Evolutionary conservation across 2,888 invertebrate species (phyloP).

Genomic region (Biston stratarius): DNA sequence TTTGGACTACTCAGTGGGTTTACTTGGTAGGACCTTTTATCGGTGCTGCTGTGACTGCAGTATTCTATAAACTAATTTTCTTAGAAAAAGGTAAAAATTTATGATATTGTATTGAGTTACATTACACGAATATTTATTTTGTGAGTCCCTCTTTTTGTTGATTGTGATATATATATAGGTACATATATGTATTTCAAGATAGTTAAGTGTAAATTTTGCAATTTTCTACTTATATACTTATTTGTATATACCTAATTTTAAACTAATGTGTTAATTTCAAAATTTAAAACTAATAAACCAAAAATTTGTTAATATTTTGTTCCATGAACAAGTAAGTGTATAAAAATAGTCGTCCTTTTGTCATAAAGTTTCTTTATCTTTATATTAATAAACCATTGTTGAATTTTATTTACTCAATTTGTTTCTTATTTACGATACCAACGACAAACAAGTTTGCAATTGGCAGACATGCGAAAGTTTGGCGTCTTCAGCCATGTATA

Average conservation of each 20-base stretch:
- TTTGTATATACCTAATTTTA: not conserved
- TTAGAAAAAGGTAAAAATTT: slow-evolving; percentile 44
- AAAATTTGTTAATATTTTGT: not conserved
- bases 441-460: no score
- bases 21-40: slow-evolving; percentile 89
- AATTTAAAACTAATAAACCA: no score
- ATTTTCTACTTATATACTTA: not conserved
- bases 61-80: slow-evolving; percentile 66
- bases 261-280: not conserved
- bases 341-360: not conserved
- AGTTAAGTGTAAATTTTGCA: not conserved
- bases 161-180: not conserved
- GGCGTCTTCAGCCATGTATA: not conserved
- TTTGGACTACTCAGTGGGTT: slow-evolving; percentile 90
- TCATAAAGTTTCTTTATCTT: not conserved
- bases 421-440: no score
- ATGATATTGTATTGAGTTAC: not conserved
- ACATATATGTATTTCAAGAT: not conserved
- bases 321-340: slow-evolving; percentile 16
- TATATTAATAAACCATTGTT: not conserved
- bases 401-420: not conserved
- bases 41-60: slow-evolving; percentile 63
- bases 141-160: not conserved
- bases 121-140: not conserved
- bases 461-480: no score